phyloP scores from a whole-genome alignment of 2,113 vertebrate species.

The Cyanistes caeruleus region DNA sequence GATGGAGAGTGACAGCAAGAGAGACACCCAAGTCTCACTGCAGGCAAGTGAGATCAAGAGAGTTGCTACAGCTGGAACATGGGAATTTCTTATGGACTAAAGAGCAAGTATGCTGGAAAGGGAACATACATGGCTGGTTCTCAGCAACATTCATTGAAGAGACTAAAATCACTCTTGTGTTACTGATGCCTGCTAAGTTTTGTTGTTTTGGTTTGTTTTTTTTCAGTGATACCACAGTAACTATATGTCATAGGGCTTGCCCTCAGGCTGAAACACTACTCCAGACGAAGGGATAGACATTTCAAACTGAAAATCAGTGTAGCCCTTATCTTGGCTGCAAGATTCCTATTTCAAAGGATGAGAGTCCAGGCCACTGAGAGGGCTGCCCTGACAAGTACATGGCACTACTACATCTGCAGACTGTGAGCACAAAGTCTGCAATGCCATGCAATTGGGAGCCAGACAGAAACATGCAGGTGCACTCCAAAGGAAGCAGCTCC shows the following conservation, averaged over 20 bases:
- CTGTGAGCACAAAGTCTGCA: fast-evolving
- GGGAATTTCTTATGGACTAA: background rate
- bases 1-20: background rate
- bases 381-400: background rate
- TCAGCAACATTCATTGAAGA: background rate
- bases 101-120: background rate
- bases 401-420: background rate
- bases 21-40: background rate
- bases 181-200: background rate
- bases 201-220: background rate
- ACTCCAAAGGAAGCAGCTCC: background rate
- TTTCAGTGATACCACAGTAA: background rate
- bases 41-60: background rate
- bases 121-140: background rate
- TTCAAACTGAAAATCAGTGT: background rate
- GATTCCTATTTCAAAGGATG: background rate
- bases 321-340: background rate
- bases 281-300: background rate
- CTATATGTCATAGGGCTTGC: background rate
- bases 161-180: background rate
- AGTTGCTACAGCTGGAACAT: background rate
- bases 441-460: background rate
- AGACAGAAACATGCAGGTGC: background rate
- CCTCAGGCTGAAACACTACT: background rate
- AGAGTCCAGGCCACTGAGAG: background rate